Evolutionary conservation across 2,113 vertebrate genomes (phyloP), one percentile per base, ranked within the genome.

Genomic region (Perccottus glenii): DNA sequence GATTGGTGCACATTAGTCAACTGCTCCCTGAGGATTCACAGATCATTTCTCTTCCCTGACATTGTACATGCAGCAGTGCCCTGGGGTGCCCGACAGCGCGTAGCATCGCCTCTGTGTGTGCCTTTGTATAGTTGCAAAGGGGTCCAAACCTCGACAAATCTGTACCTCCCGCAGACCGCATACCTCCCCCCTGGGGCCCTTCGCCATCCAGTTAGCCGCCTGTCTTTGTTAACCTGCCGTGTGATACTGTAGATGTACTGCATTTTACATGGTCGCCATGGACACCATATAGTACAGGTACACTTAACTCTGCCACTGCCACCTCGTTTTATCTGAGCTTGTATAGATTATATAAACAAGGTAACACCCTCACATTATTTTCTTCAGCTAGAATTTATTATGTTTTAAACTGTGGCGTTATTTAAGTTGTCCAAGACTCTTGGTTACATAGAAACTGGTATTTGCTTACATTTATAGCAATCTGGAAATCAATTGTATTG

Each of bases 21-120:
- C 77, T 68, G 73, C 86, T 88, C 88, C 90, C 85, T 36, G 59
- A 82, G 85, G 86, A 85, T 88, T 89, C 82, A 87, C 84, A 83
- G 83, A 87, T 88, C 84, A 89, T 92, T 93, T 91, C 87, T 90
- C 87, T 81, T 82, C 80, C 68, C 80, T 88, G 90, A 89, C 88
- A 83, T 75, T 77, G 82, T 83, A 87, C 82, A 85, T 81, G 75
- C 80, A 76, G 83, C 78, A 55, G 70, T 82, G 85, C 85, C 87
- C 85, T 33, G 58, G 72, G 84, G 83, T 65, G 82, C 63, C 70
- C 75, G 80, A 79, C 75, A 50, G 84, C 51, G 69, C 64, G 44
- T 86, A 78, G 87, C 86, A 80, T 64, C 46, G 35, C 64, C 67
- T 36, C 46, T 67, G 52, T 60, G 27, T 73, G 58, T 70, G 46